Evolutionary conservation across 2,113 vertebrate genomes (phyloP), one percentile per base, ranked within the genome.

Genomic region (Misgurnus mizolepis): DNA sequence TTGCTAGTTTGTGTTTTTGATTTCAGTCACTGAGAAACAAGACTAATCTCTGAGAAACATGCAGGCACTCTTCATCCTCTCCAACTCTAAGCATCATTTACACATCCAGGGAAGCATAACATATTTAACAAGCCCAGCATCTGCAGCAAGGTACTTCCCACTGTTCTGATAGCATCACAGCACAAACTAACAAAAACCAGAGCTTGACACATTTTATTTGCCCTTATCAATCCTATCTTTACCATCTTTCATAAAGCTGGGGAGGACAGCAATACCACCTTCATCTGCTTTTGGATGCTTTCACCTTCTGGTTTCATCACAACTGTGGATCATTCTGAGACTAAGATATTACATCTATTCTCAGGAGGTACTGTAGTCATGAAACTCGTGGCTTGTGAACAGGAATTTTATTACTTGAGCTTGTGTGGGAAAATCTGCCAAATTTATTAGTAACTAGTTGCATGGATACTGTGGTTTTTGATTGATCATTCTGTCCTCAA

Each of bases 181-280:
- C 78, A 53, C 15, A 39, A 17, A 22, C 78, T 18, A 72, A 58
- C n/a, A 53, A 65, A 62, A 50, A 12, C 58, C 64, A 40, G 58
- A 64, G 78, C 45, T 70, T 12, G 39, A 4, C 70, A 66, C 62
- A 75, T 79, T 45, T 78, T 75, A 75, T 60, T 5, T 43, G 4
- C 71, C 7, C n/a, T 7, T 6, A n/a, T 55, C 69, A 39, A 71
- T 40, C 50, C 56, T 79, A 80, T 83, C 82, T 41, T 8, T 17
- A 64, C 55, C 40, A 83, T 83, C 78, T 76, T 83, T 83, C 60
- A 83, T 83, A 80, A 80, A 80, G 39, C 40, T 56, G 47, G 61
- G 34, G 50, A 73, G 71, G 53, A 47, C 56, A 47, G 72, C 40
- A 27, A 58, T 58, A 39, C 58, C 41, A 8, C 41, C 60, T 27